phyloP scores from a whole-genome alignment of 2,888 invertebrate species.

The Tachina grossa region DNA sequence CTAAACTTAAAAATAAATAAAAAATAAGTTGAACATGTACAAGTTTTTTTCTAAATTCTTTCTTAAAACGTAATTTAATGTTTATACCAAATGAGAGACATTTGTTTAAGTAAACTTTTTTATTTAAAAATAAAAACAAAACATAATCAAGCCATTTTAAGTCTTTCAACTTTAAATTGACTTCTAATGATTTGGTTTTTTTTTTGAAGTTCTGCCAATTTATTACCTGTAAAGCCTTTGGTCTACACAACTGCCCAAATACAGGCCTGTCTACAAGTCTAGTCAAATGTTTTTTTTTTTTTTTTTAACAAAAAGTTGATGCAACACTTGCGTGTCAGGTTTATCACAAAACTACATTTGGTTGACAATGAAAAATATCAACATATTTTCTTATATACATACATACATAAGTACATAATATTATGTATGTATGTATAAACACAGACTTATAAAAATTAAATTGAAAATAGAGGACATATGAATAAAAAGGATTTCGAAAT shows the following conservation, averaged over 20 bases:
- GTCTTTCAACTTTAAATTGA: not conserved
- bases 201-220: conserved; percentile 36
- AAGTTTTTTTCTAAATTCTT: too few species aligned
- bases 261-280: conserved; percentile 53
- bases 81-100: too few species aligned
- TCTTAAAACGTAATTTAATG: too few species aligned
- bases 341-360: conserved; percentile 40
- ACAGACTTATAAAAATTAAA: not conserved
- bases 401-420: too few species aligned
- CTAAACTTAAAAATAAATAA: not conserved
- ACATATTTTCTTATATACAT: not conserved
- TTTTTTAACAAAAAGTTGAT: not conserved
- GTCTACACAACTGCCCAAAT: conserved; percentile 23
- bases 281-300: conserved; percentile 15
- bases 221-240: conserved; percentile 31
- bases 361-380: conserved; percentile 51
- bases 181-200: conserved; percentile 6
- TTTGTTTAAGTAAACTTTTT: too few species aligned
- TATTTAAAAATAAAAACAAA: not conserved
- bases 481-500: not conserved
- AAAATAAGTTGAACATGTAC: not conserved
- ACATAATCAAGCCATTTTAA: not conserved
- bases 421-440: not conserved
- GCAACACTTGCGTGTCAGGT: conserved; percentile 53
- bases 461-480: not conserved